Evolutionary conservation across 2,113 vertebrate genomes (phyloP), one percentile per base, ranked within the genome.

Genomic region (Calidris pygmaea): DNA sequence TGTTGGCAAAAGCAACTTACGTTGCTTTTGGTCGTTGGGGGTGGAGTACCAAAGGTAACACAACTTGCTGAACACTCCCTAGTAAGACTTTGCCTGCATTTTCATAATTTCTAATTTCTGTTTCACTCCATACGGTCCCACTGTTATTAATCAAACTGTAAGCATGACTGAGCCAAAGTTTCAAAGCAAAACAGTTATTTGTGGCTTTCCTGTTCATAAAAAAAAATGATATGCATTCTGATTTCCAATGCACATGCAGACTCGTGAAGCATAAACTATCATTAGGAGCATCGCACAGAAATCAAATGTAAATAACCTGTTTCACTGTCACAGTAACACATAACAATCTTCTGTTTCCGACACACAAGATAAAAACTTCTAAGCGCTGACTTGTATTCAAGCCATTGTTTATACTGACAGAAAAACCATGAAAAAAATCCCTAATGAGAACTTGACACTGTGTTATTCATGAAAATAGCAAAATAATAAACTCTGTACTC

Each of bases 101-200:
- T 58, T 27, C 29, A 29, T 77, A 1, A 16, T 78, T 92, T 52
- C 58, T 65, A 6, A 80, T 90, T 83, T 63, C 72, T 81, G 0
- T 85, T 92, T 91, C 23, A 6, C 48, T 85, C 74, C 84, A 45
- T 84, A 35, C 81, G 80, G 35, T 92, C 43, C 72, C 52, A 27
- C 34, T 71, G 52, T 50, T 96, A 91, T 81, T 96, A 91, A 93
- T 90, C 47, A 45, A 78, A 58, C 80, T 85, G 60, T 72, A 63
- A 87, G 66, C 58, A 23, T 6, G 70, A 22, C 48, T 76, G 56
- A 72, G 89, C 84, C 84, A 95, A 20, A 53, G 66, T 85, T 89
- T 91, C 48, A 68, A 91, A 91, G 23, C 7, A 12, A 21, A 95
- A 27, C 32, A 65, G 35, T 65, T 81, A 78, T 91, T 84, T 73